These are phyloP conservation scores for Nowickia ferox DNA, from an alignment of 2,888 invertebrate genomes.

Conservation along the genomic window DNA sequence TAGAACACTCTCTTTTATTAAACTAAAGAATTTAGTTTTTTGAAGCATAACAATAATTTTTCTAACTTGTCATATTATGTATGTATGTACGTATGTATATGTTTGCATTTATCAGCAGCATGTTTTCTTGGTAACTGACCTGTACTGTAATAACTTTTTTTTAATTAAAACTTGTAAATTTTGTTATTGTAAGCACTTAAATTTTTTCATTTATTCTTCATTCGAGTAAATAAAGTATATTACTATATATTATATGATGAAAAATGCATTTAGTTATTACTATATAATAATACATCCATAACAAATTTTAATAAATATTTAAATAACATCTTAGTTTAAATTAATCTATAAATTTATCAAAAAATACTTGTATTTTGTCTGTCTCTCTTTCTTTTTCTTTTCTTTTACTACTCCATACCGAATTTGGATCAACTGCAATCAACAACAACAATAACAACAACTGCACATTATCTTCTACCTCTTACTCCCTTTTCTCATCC, in stretches of 20 bases:
- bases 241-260: not conserved
- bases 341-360: conserved; percentile 77
- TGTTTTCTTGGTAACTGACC: conserved; percentile 9
- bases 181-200: not conserved
- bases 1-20: too few species aligned
- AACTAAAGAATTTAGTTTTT: too few species aligned
- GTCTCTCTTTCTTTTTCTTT: conserved; percentile 75
- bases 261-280: conserved; percentile 45
- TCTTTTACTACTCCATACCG: conserved; percentile 15
- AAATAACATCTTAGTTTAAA: conserved; percentile 57
- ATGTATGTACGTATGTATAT: not conserved
- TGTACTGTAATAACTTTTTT: not conserved
- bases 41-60: not conserved
- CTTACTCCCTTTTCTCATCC: not conserved
- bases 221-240: conserved; percentile 28
- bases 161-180: not conserved
- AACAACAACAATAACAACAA: conserved; percentile 63
- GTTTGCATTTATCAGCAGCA: conserved; percentile 3
- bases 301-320: conserved; percentile 27
- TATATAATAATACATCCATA: not conserved
- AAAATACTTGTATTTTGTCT: conserved; percentile 81
- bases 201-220: too few species aligned
- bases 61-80: not conserved
- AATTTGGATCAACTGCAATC: conserved; percentile 27
- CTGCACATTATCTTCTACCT: conserved; percentile 10